phyloP scores from a whole-genome alignment of 1,140 invertebrate genomes.

The Drosophila triauraria region DNA sequence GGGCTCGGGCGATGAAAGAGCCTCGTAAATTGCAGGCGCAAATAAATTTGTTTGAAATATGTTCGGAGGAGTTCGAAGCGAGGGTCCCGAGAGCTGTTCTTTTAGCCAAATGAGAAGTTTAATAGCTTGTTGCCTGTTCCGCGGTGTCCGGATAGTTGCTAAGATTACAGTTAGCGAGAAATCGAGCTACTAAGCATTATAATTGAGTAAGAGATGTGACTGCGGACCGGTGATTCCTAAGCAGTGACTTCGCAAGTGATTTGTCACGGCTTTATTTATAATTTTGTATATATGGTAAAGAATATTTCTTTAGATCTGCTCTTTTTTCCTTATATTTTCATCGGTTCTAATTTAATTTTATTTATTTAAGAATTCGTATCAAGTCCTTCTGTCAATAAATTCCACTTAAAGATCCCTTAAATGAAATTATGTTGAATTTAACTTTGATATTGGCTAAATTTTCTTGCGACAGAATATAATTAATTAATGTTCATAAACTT shows the following conservation, averaged over 20 bases:
- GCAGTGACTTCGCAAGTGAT: not conserved
- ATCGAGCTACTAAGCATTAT: conserved; percentile 13
- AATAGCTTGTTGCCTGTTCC: conserved; percentile 51
- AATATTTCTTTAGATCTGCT: too few species aligned
- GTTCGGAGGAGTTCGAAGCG: conserved; percentile 43
- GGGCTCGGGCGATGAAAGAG: conserved; percentile 28
- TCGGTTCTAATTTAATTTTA: not conserved
- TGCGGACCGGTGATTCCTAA: not conserved
- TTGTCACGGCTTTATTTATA: not conserved
- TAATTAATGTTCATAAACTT: conserved; percentile 39
- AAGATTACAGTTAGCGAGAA: conserved; percentile 32
- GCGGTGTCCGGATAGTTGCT: conserved; percentile 13
- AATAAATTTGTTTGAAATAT: conserved; percentile 81
- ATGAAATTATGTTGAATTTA: not conserved
- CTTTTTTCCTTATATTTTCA: too few species aligned
- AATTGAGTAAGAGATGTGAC: not conserved
- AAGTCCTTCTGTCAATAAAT: not conserved
- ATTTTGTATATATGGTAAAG: not conserved
- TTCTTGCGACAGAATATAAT: conserved; percentile 10
- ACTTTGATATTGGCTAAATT: not conserved
- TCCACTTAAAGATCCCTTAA: not conserved
- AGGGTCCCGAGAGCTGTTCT: conserved; percentile 25
- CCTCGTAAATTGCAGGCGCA: conserved; percentile 76
- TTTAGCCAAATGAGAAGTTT: conserved; percentile 47
- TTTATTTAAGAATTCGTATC: not conserved